Percentiles rank a stretch among this genome's conserved stretches.
These are phyloP conservation scores for Ametastegia equiseti DNA, from an alignment of 2,888 invertebrate genomes.

Conservation along the genomic window DNA sequence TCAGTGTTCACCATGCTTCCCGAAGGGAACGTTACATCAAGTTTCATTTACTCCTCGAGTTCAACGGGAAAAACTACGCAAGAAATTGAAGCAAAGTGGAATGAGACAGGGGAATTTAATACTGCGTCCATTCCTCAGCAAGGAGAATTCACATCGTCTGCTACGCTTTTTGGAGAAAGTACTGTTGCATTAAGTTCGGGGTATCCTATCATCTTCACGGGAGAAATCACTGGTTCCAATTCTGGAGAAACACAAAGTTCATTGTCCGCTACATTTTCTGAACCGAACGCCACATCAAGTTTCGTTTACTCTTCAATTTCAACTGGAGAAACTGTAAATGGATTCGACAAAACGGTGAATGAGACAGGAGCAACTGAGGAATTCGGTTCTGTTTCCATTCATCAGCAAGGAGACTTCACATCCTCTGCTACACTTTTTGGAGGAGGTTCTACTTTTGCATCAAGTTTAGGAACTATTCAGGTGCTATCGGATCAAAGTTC, in stretches of 20 bases:
- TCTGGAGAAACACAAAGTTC: neutral
- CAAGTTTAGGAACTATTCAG: too few relatives aligned
- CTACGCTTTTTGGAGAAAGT: neutral
- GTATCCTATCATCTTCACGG: neutral
- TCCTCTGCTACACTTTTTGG: neutral
- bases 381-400: neutral
- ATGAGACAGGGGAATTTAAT: neutral
- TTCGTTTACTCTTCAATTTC: neutral
- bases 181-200: neutral
- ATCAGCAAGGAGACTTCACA: neutral
- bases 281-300: neutral
- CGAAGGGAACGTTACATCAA: too few relatives aligned
- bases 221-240: neutral
- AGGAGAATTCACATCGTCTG: neutral
- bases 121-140: neutral
- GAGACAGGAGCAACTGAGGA: too few relatives aligned
- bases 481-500: too few relatives aligned
- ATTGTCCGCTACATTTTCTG: neutral
- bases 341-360: neutral
- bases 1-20: too few relatives aligned
- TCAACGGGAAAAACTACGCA: neutral
- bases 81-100: neutral
- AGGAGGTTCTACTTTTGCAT: neutral
- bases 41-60: neutral
- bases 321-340: neutral